Conservation (phyloP, 2,888 invertebrate genomes). For the Drosophila austrosaltans region DNA sequence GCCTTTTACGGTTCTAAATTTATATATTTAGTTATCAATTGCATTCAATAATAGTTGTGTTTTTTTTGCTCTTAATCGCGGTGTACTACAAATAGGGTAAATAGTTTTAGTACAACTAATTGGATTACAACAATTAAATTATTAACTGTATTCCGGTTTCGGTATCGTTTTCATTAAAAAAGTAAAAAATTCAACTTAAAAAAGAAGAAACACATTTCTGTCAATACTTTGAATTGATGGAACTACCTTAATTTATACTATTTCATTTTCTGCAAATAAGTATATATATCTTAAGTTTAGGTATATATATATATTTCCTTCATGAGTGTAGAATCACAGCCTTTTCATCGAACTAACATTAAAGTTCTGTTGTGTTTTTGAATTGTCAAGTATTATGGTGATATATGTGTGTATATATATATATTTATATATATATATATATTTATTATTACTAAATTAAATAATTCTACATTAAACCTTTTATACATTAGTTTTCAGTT, state of each 20-base stretch:
- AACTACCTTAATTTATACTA: slow-evolving; percentile 43
- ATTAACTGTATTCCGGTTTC: slow-evolving; percentile 5
- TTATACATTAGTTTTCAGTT: slow-evolving; percentile 36
- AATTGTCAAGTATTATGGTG: slow-evolving; percentile 66
- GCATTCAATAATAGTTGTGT: slow-evolving; percentile 23
- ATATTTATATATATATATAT: slow-evolving; percentile 19
- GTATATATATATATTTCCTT: slow-evolving; percentile 59
- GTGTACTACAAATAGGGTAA: slow-evolving; percentile 53
- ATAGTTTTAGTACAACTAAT: slow-evolving; percentile 64
- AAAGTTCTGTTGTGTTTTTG: slow-evolving; percentile 61
- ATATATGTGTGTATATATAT: slow-evolving; percentile 33
- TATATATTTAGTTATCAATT: slow-evolving; percentile 51
- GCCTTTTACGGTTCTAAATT: slow-evolving; percentile 41
- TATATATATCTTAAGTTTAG: slow-evolving; percentile 41
- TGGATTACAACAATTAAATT: slow-evolving; percentile 49
- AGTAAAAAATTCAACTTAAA: slow-evolving; percentile 60
- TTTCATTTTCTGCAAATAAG: slow-evolving; percentile 16
- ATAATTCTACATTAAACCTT: slow-evolving; percentile 44
- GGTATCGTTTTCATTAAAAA: slow-evolving; percentile 47
- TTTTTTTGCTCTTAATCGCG: slow-evolving; percentile 21
- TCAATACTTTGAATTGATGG: slow-evolving; percentile 62
- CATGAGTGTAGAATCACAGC: slow-evolving; percentile 80
- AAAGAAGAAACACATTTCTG: slow-evolving; percentile 42
- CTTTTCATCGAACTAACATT: slow-evolving; percentile 70
- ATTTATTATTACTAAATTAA: slow-evolving; percentile 38